These are phyloP conservation scores for Macrosiphum euphorbiae DNA, from an alignment of 2,888 invertebrate species.

Conservation along the genomic window DNA sequence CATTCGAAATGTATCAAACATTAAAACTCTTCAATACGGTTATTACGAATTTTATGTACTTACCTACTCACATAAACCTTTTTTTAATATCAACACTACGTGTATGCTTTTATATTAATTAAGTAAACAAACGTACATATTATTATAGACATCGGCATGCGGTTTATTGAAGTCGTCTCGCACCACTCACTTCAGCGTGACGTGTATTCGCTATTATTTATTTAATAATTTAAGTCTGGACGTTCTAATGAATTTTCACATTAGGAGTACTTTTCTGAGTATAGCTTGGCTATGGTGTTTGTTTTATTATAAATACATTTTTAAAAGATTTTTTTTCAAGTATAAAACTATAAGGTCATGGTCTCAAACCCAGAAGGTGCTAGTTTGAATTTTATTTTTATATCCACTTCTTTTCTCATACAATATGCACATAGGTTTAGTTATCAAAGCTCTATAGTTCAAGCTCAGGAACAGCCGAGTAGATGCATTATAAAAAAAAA, in stretches of 20 bases:
- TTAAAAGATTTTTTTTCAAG: background rate
- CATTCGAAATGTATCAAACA: background rate
- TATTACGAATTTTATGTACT: background rate
- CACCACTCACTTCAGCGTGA: background rate
- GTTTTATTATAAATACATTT: background rate
- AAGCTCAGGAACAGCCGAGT: background rate
- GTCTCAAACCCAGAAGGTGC: background rate
- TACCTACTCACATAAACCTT: background rate
- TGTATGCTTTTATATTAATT: background rate
- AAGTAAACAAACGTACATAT: no score
- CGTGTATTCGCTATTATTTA: background rate
- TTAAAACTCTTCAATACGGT: background rate
- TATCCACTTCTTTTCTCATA: background rate
- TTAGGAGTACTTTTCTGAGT: background rate
- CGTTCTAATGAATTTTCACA: background rate
- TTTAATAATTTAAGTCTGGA: background rate
- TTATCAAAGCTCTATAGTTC: background rate
- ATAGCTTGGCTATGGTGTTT: rapidly evolving
- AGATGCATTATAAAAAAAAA: background rate
- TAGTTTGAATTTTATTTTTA: background rate
- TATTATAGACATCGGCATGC: background rate
- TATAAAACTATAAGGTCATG: background rate
- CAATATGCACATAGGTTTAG: background rate
- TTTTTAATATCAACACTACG: background rate
- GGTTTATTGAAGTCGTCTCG: background rate